phyloP scores from a whole-genome alignment of 2,888 invertebrate genomes.

The Drosophila nr. perissopoda region DNA sequence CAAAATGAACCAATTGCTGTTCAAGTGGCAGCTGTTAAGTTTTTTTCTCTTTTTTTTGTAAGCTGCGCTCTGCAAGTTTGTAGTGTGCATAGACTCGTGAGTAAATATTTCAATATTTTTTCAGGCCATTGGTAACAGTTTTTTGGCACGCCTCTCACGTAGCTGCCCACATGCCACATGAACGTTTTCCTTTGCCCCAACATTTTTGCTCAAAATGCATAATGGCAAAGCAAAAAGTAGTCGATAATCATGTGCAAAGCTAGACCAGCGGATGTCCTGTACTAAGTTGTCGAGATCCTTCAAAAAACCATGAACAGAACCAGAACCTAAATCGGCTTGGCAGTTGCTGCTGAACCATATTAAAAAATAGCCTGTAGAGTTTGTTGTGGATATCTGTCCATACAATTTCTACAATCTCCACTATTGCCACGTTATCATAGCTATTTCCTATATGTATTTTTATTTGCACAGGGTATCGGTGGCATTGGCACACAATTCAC shows the following conservation, averaged over 20 bases:
- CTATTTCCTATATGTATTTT: neutral
- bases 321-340: too few relatives aligned
- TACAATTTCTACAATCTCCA: neutral
- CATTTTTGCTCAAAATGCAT: constrained; percentile 67
- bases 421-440: neutral
- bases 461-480: constrained; percentile 11
- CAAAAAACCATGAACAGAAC: neutral
- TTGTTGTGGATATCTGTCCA: too few relatives aligned
- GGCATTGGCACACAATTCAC: constrained; percentile 44
- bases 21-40: constrained; percentile 20
- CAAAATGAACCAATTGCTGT: constrained; percentile 13
- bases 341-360: too few relatives aligned
- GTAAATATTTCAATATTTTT: constrained; percentile 70
- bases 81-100: constrained; percentile 17
- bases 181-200: constrained; percentile 23
- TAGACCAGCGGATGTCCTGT: neutral
- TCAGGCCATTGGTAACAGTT: constrained; percentile 54
- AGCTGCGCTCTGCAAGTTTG: constrained; percentile 10
- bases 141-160: constrained; percentile 66
- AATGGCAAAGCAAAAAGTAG: constrained; percentile 34
- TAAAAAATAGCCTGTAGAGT: too few relatives aligned
- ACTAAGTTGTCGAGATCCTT: neutral
- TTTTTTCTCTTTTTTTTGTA: neutral
- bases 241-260: neutral
- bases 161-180: constrained; percentile 61